These are phyloP conservation scores for Ectropis crepuscularia DNA, from an alignment of 2,888 invertebrate genomes.

Conservation along the genomic window DNA sequence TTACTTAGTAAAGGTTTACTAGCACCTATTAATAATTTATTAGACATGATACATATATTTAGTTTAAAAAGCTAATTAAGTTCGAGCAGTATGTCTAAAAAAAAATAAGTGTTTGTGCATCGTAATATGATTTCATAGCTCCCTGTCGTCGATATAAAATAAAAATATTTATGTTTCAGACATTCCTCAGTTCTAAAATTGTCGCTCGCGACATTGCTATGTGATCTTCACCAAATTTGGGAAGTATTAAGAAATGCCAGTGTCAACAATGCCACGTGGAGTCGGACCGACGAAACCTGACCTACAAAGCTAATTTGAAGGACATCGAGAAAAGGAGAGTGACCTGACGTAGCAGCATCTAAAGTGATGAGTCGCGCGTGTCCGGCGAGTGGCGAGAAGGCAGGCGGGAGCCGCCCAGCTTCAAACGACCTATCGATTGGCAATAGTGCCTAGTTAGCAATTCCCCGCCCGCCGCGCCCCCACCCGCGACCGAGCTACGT, in stretches of 20 bases:
- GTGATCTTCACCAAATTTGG: constrained; percentile 51
- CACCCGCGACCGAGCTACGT: constrained; percentile 49
- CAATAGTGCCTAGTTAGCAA: constrained; percentile 84
- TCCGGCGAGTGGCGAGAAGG: constrained; percentile 58
- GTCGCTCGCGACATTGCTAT: constrained; percentile 33
- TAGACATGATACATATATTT: no score
- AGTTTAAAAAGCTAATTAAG: no score
- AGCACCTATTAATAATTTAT: no score
- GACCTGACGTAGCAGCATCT: constrained; percentile 83
- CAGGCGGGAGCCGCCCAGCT: constrained; percentile 61
- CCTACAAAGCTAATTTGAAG: constrained; percentile 85
- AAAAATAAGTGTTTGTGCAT: no score
- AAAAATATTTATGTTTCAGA: no score
- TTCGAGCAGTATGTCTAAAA: no score
- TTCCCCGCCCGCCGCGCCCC: constrained; percentile 52
- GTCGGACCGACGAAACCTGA: constrained; percentile 78
- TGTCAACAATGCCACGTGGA: constrained; percentile 81
- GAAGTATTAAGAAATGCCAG: constrained; percentile 45
- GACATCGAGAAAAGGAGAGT: constrained; percentile 85
- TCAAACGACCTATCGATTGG: constrained; percentile 84
- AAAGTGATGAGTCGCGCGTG: constrained; percentile 84
- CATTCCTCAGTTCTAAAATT: no score
- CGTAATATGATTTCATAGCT: no score
- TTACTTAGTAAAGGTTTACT: neutral
- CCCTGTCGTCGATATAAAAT: no score